Conservation (phyloP, 1,140 invertebrate species). For the Lordiphosa collinella region DNA sequence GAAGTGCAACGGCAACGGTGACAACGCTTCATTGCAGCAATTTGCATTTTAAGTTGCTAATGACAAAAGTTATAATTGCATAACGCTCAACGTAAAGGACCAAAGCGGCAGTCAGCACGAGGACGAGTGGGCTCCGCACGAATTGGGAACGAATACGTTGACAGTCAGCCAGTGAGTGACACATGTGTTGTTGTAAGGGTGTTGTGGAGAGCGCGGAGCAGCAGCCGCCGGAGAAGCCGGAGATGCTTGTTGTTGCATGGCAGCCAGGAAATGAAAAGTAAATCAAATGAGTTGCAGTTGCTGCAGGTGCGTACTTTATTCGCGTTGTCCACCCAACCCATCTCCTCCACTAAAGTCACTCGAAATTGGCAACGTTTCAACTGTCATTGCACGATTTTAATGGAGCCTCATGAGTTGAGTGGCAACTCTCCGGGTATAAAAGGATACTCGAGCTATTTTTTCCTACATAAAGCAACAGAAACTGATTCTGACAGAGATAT, state of each 20-base stretch:
- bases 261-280: slow-evolving; percentile 77
- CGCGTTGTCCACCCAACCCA: slow-evolving; percentile 18
- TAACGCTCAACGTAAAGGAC: slow-evolving; percentile 63
- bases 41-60: slow-evolving; percentile 78
- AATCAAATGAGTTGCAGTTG: slow-evolving; percentile 71
- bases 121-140: not conserved
- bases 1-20: slow-evolving; percentile 30
- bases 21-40: slow-evolving; percentile 76
- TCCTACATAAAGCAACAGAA: not conserved
- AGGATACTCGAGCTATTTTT: not conserved
- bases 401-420: not conserved
- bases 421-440: not conserved
- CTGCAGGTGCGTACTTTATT: slow-evolving; percentile 58
- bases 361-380: slow-evolving; percentile 45
- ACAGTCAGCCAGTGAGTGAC: slow-evolving; percentile 1
- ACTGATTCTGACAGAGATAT: not conserved
- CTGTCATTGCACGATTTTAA: slow-evolving; percentile 51
- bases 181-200: slow-evolving; percentile 41
- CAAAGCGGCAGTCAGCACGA: slow-evolving; percentile 5
- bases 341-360: slow-evolving; percentile 25
- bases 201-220: slow-evolving; percentile 15
- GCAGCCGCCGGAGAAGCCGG: not conserved
- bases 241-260: slow-evolving; percentile 27
- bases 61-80: slow-evolving; percentile 78
- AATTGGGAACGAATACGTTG: not conserved